A percentile compares a stretch with the other conserved stretches of the same genome.
These are phyloP conservation scores for Ceratosolen fusciceps DNA, from an alignment of 1,140 invertebrate genomes.

Conservation along the genomic window DNA sequence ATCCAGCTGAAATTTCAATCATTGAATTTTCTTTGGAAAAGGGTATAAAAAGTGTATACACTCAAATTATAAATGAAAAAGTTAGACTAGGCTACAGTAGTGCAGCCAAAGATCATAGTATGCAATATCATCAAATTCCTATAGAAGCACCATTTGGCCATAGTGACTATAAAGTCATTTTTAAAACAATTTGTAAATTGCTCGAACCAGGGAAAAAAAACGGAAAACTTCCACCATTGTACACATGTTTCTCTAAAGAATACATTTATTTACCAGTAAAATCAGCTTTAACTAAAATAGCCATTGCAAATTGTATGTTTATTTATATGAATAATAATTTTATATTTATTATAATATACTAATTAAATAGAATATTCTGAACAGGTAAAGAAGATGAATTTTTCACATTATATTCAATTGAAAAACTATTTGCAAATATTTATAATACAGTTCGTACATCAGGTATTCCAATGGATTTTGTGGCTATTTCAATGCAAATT, in stretches of 20 bases:
- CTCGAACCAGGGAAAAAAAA: constrained; percentile 53
- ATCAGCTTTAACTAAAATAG: constrained; percentile 67
- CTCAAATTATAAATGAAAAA: constrained; percentile 69
- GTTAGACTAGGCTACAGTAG: constrained; percentile 72
- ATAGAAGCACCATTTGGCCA: constrained; percentile 59
- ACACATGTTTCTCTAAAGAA: constrained; percentile 61
- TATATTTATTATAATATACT: constrained; percentile 23
- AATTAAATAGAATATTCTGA: constrained; percentile 35
- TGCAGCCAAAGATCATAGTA: constrained; percentile 68
- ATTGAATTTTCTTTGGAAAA: constrained; percentile 70
- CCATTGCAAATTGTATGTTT: constrained; percentile 59
- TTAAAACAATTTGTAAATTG: constrained; percentile 65
- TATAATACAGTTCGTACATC: constrained; percentile 60
- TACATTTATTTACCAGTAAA: constrained; percentile 44
- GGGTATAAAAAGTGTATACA: constrained; percentile 71
- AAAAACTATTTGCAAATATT: constrained; percentile 70
- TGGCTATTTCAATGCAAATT: constrained; percentile 68
- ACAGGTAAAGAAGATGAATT: constrained; percentile 52
- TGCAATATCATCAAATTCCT: constrained; percentile 71
- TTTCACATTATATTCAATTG: constrained; percentile 73
- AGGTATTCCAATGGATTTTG: constrained; percentile 60
- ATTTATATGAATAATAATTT: constrained; percentile 3
- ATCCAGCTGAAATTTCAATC: constrained; percentile 67
- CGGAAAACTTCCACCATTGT: constrained; percentile 68
- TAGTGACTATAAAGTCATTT: constrained; percentile 54